Conservation (phyloP, 2,888 invertebrate genomes). For the Cataglyphis rosenhaueri region DNA sequence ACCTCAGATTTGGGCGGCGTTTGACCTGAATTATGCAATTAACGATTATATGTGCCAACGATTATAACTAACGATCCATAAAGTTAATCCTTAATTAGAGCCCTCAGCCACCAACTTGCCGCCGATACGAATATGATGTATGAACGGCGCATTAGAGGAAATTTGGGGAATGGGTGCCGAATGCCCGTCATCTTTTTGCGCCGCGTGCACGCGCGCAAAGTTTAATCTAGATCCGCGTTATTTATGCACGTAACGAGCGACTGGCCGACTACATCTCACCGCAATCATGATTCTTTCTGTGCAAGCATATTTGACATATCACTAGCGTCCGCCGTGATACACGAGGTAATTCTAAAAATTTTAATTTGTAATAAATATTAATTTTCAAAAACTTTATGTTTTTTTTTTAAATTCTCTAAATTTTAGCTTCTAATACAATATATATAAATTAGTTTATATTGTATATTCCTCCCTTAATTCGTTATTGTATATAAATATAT, state of each 20-base stretch:
- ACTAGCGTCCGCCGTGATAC: background rate
- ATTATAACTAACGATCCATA: slow-evolving; percentile 60
- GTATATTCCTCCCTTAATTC: background rate
- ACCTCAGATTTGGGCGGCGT: slow-evolving; percentile 87
- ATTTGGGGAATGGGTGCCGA: slow-evolving; percentile 12
- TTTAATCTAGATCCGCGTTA: slow-evolving; percentile 43
- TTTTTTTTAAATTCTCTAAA: too few relatives aligned
- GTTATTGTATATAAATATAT: background rate
- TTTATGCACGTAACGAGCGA: slow-evolving; percentile 27
- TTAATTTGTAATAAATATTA: slow-evolving; percentile 4
- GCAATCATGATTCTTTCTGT: slow-evolving; percentile 18
- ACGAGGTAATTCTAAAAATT: background rate
- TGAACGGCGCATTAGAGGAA: slow-evolving; percentile 26
- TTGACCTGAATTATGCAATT: slow-evolving; percentile 88
- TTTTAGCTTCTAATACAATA: background rate
- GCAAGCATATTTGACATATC: background rate
- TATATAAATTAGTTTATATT: background rate
- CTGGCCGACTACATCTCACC: background rate
- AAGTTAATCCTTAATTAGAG: slow-evolving; percentile 63
- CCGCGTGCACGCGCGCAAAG: background rate
- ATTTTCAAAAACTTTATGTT: background rate
- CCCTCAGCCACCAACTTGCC: slow-evolving; percentile 38
- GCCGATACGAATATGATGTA: slow-evolving; percentile 42
- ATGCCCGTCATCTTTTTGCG: slow-evolving; percentile 43
- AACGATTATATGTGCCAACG: slow-evolving; percentile 57